Evolutionary conservation across 1,140 invertebrate species (phyloP).

Genomic region (Bathynomus jamesi): DNA sequence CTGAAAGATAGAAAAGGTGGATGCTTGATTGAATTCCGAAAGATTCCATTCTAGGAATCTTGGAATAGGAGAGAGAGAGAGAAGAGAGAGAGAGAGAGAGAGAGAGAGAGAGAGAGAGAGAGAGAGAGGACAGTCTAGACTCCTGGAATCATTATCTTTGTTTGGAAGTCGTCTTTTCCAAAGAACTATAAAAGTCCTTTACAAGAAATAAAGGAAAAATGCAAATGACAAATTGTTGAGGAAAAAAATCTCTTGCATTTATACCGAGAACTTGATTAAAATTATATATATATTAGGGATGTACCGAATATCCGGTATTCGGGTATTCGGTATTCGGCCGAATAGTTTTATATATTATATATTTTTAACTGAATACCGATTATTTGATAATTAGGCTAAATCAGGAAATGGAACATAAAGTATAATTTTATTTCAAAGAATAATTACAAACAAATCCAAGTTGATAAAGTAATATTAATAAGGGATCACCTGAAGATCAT

Average conservation of each 20-base stretch:
- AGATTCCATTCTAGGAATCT: neutral
- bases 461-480: too few relatives aligned
- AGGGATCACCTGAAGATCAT: too few relatives aligned
- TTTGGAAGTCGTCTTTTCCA: neutral
- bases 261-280: too few relatives aligned
- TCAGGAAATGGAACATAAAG: too few relatives aligned
- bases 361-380: too few relatives aligned
- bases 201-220: neutral
- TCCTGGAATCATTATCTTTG: neutral
- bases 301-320: too few relatives aligned
- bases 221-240: neutral
- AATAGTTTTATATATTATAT: too few relatives aligned
- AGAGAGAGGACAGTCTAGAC: neutral
- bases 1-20: neutral
- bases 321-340: too few relatives aligned
- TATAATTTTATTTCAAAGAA: too few relatives aligned
- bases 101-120: neutral
- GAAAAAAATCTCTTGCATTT: neutral
- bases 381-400: too few relatives aligned
- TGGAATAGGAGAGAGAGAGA: neutral
- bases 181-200: neutral
- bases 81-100: neutral
- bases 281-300: too few relatives aligned
- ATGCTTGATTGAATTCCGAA: neutral
- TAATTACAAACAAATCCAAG: too few relatives aligned